Conservation (phyloP, 2,888 invertebrate genomes). For the Dexiosoma caninum region DNA sequence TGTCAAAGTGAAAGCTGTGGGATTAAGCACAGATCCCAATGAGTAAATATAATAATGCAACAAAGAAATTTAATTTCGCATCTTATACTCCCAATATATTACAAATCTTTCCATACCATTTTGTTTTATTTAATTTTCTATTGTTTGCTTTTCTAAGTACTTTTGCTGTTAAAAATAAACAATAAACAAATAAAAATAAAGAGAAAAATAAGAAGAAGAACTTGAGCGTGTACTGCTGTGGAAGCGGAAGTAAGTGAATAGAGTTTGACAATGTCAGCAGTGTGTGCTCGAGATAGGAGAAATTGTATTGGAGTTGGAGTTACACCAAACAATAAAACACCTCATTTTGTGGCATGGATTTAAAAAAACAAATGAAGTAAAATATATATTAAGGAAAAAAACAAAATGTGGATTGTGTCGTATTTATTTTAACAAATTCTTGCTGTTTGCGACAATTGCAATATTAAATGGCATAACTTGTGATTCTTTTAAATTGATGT, state of each 20-base stretch:
- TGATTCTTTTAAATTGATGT: background rate
- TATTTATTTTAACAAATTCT: background rate
- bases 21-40: slow-evolving; percentile 69
- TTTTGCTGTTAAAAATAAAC: background rate
- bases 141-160: slow-evolving; percentile 34
- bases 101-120: background rate
- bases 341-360: slow-evolving; percentile 44
- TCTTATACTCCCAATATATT: slow-evolving; percentile 68
- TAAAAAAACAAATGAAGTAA: slow-evolving; percentile 31
- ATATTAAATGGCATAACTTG: background rate
- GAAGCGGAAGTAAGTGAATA: background rate
- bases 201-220: background rate
- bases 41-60: slow-evolving; percentile 73
- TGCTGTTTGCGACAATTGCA: background rate
- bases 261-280: background rate
- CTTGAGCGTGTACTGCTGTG: background rate
- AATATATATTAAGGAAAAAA: background rate
- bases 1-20: slow-evolving; percentile 65
- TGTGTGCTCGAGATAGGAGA: background rate
- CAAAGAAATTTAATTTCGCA: slow-evolving; percentile 75
- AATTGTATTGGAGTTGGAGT: background rate
- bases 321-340: slow-evolving; percentile 38
- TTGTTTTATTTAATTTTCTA: background rate
- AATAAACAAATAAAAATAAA: background rate
- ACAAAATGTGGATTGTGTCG: background rate